Conservation (phyloP, 1,140 invertebrate species). For the Drosophila parabipectinata region DNA sequence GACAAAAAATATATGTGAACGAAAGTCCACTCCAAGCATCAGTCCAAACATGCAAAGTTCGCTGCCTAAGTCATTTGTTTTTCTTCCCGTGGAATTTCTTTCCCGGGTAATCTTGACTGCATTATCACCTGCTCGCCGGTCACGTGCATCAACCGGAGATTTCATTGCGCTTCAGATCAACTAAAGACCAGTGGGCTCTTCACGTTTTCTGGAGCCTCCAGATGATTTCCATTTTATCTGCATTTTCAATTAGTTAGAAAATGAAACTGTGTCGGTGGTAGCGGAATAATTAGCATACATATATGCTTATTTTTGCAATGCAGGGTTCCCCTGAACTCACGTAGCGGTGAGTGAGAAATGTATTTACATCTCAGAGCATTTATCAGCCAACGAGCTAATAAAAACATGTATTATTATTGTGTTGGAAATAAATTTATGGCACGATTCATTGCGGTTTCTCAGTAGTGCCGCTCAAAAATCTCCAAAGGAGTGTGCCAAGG, state of each 20-base stretch:
- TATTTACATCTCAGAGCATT: conserved; percentile 27
- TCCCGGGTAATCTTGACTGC: conserved; percentile 3
- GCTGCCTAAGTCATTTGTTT: conserved; percentile 68
- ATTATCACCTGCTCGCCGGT: neutral
- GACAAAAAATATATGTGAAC: conserved; percentile 26
- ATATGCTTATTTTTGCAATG: neutral
- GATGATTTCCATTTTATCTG: conserved; percentile 29
- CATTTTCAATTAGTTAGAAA: conserved; percentile 32
- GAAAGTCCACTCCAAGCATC: conserved; percentile 53
- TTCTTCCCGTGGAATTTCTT: conserved; percentile 9
- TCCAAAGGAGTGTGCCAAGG: conserved; percentile 40
- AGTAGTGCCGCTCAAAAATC: conserved; percentile 11
- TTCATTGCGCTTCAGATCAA: neutral
- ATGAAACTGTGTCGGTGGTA: conserved; percentile 27
- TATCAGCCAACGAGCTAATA: conserved; percentile 30
- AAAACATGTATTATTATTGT: conserved; percentile 48
- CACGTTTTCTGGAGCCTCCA: conserved; percentile 32
- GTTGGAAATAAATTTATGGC: conserved; percentile 56
- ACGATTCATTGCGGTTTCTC: conserved; percentile 52
- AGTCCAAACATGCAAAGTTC: conserved; percentile 53
- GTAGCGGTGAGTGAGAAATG: conserved; percentile 44
- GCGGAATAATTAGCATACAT: conserved; percentile 40
- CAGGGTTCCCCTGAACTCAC: conserved; percentile 35
- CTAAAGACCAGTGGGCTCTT: conserved; percentile 8
- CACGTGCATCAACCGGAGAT: conserved; percentile 6